Evolutionary conservation across 2,888 invertebrate genomes (phyloP).

Genomic region (Tenodera sinensis): DNA sequence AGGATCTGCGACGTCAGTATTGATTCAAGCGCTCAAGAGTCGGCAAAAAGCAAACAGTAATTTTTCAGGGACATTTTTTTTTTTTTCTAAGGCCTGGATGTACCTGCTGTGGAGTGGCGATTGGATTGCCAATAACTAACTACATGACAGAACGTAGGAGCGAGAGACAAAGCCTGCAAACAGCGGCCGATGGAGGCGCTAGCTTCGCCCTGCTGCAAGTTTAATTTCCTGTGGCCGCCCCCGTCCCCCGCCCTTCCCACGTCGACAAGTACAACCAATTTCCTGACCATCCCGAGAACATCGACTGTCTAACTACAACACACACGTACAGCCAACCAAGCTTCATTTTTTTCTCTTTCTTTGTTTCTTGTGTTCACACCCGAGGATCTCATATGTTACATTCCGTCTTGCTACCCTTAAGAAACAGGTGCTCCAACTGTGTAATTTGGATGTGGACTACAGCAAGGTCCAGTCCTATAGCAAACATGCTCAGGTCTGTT

Average conservation of each 20-base stretch:
- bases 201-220: conserved; percentile 1
- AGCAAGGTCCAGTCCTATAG: no score
- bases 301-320: conserved; percentile 4
- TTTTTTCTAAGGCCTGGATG: not conserved
- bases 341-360: not conserved
- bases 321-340: not conserved
- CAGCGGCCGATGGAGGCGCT: conserved; percentile 7
- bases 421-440: not conserved
- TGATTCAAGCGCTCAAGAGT: not conserved
- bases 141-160: not conserved
- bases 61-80: not conserved
- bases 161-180: conserved; percentile 2
- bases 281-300: conserved; percentile 25
- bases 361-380: not conserved
- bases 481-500: no score
- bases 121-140: not conserved
- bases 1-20: not conserved
- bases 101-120: not conserved
- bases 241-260: not conserved
- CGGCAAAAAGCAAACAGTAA: not conserved
- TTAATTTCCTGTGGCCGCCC: conserved; percentile 17
- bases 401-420: not conserved
- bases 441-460: no score
- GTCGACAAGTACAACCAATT: conserved; percentile 22
- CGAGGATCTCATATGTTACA: not conserved